Percentiles rank a stretch among this genome's conserved stretches.
Conservation (phyloP, 2,113 vertebrate species). For the Rhagologus leucostigma region DNA sequence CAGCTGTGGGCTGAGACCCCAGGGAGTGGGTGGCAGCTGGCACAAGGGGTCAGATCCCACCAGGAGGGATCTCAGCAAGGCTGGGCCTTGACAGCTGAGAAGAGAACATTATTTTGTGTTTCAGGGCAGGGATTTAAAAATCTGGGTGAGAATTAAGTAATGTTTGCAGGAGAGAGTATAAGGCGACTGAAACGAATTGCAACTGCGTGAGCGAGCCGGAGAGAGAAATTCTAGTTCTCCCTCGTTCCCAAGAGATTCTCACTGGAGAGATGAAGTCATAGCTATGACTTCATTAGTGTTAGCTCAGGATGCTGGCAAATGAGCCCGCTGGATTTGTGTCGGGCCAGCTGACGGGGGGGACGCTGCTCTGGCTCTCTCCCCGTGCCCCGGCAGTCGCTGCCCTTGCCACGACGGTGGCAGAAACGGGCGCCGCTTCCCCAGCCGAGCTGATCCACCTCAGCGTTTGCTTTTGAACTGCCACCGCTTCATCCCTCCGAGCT, state of each 20-base stretch:
- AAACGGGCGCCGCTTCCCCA: rapidly evolving
- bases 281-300: conserved; percentile 21
- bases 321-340: background rate
- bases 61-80: background rate
- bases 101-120: background rate
- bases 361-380: background rate
- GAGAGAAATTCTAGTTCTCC: conserved; percentile 19
- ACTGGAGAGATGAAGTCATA: conserved; percentile 38
- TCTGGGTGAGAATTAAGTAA: conserved; percentile 32
- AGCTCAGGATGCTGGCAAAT: conserved; percentile 21
- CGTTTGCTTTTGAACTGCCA: background rate
- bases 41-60: background rate
- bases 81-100: background rate
- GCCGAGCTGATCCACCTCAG: background rate
- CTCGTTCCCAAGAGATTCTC: background rate
- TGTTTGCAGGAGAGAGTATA: background rate
- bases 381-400: background rate
- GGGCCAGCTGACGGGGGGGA: background rate
- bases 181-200: background rate
- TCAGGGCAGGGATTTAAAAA: background rate
- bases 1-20: rapidly evolving
- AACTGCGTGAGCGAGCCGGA: rapidly evolving
- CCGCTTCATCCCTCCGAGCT: rapidly evolving
- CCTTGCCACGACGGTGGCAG: background rate
- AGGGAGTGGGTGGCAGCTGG: background rate